Base-by-base conservation (phyloP, 2,888 invertebrate genomes). In the Apodemia zela region DNA sequence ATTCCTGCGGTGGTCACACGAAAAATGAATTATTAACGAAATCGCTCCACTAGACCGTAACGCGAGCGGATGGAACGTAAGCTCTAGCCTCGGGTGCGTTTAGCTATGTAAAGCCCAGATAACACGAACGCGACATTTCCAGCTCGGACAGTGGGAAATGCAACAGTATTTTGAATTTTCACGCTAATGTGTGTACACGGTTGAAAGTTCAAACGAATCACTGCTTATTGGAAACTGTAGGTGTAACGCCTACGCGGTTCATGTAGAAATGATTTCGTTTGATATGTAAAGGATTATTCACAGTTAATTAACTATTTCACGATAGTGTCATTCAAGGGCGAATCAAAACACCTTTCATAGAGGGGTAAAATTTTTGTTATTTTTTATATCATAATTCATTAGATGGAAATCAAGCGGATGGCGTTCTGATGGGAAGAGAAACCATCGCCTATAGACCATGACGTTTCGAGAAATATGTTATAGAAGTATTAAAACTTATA, bases 11-110 rank as follows among this genome's bases (percentile, higher is more conserved):
- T 47, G 62, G 63, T 63, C 63, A 66, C 61, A 65, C 64, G 68
- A 58, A 66, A 65, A 70, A 64, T 67, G 66, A 70, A 71, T 69
- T 69, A 69, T 69, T 69, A 70, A 67, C 63, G 64, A 63, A 49
- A 59, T 60, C 57, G 63, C 25, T 54, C 60, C 66, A 63, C 65
- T 57, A 68, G 66, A 71, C 66, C 65, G 67, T 66, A 66, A 67
- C 64, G 62, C 49, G 38, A 63, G 67, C 65, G 69, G 62, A 63
- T 64, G 11, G 51, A 17, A 25, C 62, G 62, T 57, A 33, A 57
- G 58, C 18, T 45, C 38, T 21, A n/a, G 51, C 38, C 38, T n/a
- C 63, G 59, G 60, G 63, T 42, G 59, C 63, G 63, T 59, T 63
- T 59, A 33, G 42, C 47, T 63, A 63, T 60, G 63, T 65, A 67